phyloP scores from a whole-genome alignment of 2,888 invertebrate species.

The Meteorus cinctellus region DNA sequence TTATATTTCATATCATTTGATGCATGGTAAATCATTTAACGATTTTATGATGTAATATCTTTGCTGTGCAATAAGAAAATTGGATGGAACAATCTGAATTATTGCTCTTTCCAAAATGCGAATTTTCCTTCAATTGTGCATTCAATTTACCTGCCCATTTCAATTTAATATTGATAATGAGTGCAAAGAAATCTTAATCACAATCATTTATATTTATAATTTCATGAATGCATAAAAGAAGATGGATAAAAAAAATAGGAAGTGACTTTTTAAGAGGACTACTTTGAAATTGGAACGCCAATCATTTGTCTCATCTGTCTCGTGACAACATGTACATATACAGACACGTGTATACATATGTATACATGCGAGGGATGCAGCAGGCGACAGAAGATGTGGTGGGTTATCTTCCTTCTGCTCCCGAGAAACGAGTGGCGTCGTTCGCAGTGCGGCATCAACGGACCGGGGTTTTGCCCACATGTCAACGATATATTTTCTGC shows the following conservation, averaged over 20 bases:
- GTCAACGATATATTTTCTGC: constrained; percentile 73
- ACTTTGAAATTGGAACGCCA: constrained; percentile 1
- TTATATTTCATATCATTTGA: too few species aligned
- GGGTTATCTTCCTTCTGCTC: constrained; percentile 2
- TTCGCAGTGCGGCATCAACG: constrained; percentile 31
- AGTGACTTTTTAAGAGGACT: neutral
- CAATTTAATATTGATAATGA: too few species aligned
- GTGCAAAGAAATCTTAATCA: too few species aligned
- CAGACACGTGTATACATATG: neutral
- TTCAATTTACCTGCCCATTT: too few species aligned
- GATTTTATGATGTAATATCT: neutral
- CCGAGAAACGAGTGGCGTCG: constrained; percentile 15
- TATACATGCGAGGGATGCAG: neutral
- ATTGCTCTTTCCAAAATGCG: too few species aligned
- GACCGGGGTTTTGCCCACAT: constrained; percentile 62
- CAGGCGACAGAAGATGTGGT: neutral
- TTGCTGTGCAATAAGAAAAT: neutral
- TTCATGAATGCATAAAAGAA: neutral
- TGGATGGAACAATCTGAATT: too few species aligned
- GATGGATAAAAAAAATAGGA: neutral
- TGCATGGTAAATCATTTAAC: too few species aligned
- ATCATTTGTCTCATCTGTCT: constrained; percentile 27
- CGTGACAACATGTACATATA: neutral
- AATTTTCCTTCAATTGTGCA: too few species aligned
- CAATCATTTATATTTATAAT: too few species aligned